These are phyloP conservation scores for Arion vulgaris DNA, from an alignment of 1,140 invertebrate genomes.

Conservation along the genomic window DNA sequence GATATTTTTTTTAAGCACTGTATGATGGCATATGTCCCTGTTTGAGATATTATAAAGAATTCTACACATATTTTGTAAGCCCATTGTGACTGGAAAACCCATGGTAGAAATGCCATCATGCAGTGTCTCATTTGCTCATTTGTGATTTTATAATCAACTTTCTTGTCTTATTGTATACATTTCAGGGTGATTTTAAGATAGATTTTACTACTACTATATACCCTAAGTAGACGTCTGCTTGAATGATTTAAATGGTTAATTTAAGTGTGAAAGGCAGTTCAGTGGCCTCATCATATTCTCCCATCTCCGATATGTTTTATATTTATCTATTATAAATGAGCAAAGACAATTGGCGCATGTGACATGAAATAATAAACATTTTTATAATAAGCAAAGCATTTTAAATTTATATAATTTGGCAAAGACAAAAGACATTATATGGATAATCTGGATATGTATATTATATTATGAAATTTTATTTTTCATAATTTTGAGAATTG, in stretches of 20 bases:
- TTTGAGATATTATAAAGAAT: not conserved
- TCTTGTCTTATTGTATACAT: not conserved
- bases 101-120: not conserved
- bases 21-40: not conserved
- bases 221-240: not conserved
- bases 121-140: not conserved
- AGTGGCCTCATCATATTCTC: not conserved
- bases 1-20: not conserved
- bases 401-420: not conserved
- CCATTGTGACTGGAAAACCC: not conserved
- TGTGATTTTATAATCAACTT: not conserved
- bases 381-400: not conserved
- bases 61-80: no score
- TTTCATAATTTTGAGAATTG: no score
- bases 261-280: not conserved
- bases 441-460: not conserved
- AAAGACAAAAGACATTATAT: not conserved
- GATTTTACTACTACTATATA: slow-evolving; percentile 1
- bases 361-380: not conserved
- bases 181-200: slow-evolving; percentile 1
- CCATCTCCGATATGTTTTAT: not conserved
- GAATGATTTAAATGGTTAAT: not conserved
- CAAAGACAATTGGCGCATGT: not conserved
- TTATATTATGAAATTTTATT: not conserved
- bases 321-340: not conserved